Evolutionary conservation across 2,888 invertebrate species (phyloP).

Genomic region (Xestia xanthographa): DNA sequence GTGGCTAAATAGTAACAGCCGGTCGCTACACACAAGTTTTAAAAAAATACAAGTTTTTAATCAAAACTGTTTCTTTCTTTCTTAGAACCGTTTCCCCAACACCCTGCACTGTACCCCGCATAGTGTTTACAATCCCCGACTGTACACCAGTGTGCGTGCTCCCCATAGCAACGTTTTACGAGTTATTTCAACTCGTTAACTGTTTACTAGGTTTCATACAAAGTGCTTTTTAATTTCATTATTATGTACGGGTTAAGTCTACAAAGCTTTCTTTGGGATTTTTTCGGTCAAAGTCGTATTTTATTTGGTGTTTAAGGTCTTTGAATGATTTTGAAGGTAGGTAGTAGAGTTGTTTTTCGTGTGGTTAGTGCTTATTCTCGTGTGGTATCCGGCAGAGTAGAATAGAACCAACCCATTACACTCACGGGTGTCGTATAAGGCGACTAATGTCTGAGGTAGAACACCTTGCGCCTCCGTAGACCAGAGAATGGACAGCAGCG

Average conservation of each 20-base stretch:
- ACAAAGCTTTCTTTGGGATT: slow-evolving; percentile 7
- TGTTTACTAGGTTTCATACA: slow-evolving; percentile 69
- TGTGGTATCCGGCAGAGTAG: too few species aligned
- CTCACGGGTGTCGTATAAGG: too few species aligned
- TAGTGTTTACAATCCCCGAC: slow-evolving; percentile 53
- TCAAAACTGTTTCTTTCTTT: slow-evolving; percentile 22
- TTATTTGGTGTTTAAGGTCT: slow-evolving; percentile 28
- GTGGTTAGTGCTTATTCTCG: background rate
- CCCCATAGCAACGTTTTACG: slow-evolving; percentile 70
- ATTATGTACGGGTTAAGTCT: slow-evolving; percentile 67
- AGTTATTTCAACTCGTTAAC: slow-evolving; percentile 76
- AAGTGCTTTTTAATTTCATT: slow-evolving; percentile 76
- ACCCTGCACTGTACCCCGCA: slow-evolving; percentile 51
- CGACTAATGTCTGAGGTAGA: too few species aligned
- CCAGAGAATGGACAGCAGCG: too few species aligned
- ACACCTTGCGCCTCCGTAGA: too few species aligned
- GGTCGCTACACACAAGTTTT: too few species aligned
- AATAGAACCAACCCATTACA: too few species aligned
- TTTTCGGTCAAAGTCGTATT: background rate
- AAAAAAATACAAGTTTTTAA: too few species aligned
- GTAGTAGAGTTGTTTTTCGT: background rate
- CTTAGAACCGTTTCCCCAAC: background rate
- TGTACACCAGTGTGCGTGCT: slow-evolving; percentile 64
- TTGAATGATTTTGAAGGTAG: background rate
- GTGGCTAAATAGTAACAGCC: too few species aligned